phyloP scores from a whole-genome alignment of 2,888 invertebrate species.

The Slavum lentiscoides region DNA sequence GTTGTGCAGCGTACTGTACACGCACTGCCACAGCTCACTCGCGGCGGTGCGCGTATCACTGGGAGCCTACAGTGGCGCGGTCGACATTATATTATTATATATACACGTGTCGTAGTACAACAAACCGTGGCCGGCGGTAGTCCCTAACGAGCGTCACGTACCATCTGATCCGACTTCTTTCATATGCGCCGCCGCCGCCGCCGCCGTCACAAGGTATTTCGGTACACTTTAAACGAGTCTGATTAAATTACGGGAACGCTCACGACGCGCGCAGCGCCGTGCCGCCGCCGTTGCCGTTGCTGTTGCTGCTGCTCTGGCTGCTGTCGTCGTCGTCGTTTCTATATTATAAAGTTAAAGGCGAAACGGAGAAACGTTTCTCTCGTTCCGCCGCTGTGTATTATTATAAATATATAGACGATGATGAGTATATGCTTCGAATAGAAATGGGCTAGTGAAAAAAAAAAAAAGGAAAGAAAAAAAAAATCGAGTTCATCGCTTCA shows the following conservation, averaged over 20 bases:
- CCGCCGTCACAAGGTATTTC: constrained; percentile 43
- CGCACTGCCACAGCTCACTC: background rate
- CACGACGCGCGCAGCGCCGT: constrained; percentile 36
- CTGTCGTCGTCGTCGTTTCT: background rate
- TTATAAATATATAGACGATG: background rate
- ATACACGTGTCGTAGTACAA: background rate
- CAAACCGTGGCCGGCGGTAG: constrained; percentile 20
- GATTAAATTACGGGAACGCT: constrained; percentile 43
- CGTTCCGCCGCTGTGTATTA: background rate
- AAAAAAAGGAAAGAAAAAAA: no score
- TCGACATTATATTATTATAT: constrained; percentile 1
- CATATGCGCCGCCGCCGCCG: constrained; percentile 44
- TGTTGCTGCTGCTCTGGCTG: background rate
- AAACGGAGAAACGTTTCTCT: constrained; percentile 1
- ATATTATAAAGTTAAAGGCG: background rate
- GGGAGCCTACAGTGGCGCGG: constrained; percentile 28
- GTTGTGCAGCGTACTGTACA: background rate
- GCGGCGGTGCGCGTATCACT: constrained; percentile 26
- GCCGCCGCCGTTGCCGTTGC: background rate
- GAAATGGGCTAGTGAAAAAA: background rate
- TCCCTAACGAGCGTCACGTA: constrained; percentile 52
- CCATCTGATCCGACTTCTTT: constrained; percentile 50
- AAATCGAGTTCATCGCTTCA: background rate
- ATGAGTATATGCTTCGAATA: background rate
- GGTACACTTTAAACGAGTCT: constrained; percentile 51